Percentiles rank a stretch among this genome's conserved stretches.
Evolutionary conservation across 2,888 invertebrate genomes (phyloP).

Genomic region (Tipula lateralis): DNA sequence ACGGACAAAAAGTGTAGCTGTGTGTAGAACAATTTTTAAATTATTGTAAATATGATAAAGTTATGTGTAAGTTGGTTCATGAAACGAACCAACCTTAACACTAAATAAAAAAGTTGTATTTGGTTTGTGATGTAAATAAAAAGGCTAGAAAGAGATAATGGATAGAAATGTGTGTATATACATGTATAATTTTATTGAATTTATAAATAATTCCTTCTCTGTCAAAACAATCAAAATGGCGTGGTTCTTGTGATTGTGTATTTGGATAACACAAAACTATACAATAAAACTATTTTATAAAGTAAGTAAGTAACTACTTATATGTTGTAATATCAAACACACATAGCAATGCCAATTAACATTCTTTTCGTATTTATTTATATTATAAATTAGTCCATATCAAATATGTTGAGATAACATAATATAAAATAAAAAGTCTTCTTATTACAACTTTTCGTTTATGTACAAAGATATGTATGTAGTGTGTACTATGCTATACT

Average conservation of each 20-base stretch:
- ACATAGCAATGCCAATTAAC: background rate
- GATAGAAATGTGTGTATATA: background rate
- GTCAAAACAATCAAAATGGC: conserved; percentile 24
- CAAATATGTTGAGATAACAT: conserved; percentile 24
- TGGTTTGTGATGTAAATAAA: background rate
- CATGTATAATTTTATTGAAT: background rate
- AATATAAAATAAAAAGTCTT: background rate
- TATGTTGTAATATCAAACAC: background rate
- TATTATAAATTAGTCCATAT: background rate
- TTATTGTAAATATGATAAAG: background rate
- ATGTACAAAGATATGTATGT: background rate
- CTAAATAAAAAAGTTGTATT: background rate
- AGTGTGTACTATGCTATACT: background rate
- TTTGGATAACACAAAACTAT: background rate
- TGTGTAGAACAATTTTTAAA: background rate
- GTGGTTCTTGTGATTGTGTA: background rate
- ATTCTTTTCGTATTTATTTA: background rate
- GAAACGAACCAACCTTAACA: background rate
- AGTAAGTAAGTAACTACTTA: background rate
- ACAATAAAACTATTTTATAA: background rate
- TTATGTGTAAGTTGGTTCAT: background rate
- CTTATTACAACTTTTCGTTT: background rate
- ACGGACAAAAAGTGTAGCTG: background rate
- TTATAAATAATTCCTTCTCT: conserved; percentile 24
- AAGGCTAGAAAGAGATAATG: conserved; percentile 24